phyloP scores from a whole-genome alignment of 1,140 invertebrate genomes.

The Aricia agestis region DNA sequence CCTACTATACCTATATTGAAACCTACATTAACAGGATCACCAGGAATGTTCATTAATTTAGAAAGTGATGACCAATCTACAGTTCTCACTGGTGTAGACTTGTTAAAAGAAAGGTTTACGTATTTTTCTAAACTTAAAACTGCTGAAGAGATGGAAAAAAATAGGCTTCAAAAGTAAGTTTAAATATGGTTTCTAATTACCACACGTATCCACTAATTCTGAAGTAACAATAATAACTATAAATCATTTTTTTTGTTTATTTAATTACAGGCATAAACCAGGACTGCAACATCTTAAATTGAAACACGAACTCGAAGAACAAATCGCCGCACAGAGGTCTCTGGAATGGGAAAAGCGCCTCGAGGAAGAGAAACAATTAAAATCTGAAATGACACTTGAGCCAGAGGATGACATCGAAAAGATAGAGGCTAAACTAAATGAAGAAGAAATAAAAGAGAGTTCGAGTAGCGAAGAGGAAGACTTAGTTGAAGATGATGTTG shows the following conservation, averaged over 20 bases:
- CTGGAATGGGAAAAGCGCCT: conserved; percentile 80
- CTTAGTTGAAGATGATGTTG: conserved; percentile 57
- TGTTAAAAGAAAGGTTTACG: conserved; percentile 79
- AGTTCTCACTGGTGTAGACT: conserved; percentile 74
- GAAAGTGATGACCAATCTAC: conserved; percentile 47
- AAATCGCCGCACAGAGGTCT: conserved; percentile 79
- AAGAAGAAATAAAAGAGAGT: conserved; percentile 45
- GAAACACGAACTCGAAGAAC: conserved; percentile 78
- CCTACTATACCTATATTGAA: conserved; percentile 6
- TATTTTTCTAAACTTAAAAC: conserved; percentile 77
- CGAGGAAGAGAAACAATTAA: conserved; percentile 66
- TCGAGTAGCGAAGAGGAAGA: conserved; percentile 61
- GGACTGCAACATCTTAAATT: conserved; percentile 79
- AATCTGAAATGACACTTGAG: conserved; percentile 53
- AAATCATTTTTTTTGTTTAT: background rate
- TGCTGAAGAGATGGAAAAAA: conserved; percentile 60
- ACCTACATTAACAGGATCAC: conserved; percentile 76
- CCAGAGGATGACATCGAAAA: conserved; percentile 64
- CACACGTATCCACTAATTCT: too few relatives aligned
- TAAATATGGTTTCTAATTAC: background rate
- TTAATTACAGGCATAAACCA: conserved; percentile 68
- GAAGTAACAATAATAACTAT: too few relatives aligned
- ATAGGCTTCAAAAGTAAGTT: conserved; percentile 67
- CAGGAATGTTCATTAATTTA: conserved; percentile 79
- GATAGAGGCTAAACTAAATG: conserved; percentile 53